Evolutionary conservation across 1,140 invertebrate genomes (phyloP), one percentile per base, ranked within the genome.

Genomic region (Vanessa tameamea): DNA sequence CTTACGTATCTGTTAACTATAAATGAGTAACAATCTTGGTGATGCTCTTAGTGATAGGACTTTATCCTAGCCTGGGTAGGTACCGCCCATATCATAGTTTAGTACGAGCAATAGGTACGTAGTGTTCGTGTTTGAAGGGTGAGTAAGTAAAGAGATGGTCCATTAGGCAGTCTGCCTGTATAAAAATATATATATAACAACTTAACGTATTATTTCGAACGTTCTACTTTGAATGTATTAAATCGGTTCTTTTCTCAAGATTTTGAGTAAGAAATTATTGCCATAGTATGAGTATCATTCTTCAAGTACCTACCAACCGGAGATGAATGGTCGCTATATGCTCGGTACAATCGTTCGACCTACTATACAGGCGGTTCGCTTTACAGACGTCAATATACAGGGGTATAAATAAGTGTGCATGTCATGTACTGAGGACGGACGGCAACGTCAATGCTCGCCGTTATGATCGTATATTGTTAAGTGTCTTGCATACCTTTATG

Each of bases 331-430:
- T 79, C 72, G 61, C 72, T 77, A 73, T 75, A 72, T 82, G 66
- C 37, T 53, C 61, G 23, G 80, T 87, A 84, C 86, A 88, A 90
- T 82, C 81, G 78, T 75, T 69, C 65, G 78, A 85, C 84, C 84
- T 88, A 85, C 87, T 88, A 88, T 89, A 82, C 77, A 79, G 83
- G 82, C 87, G 88, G 88, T 84, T 72, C 81, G 69, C 80, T 82
- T 89, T 91, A 64, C 68, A 76, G 77, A 84, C 85, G 84, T 88
- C 87, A 90, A 77, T 81, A 81, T 82, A 87, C 81, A 82, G 82
- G 78, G 73, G 80, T 86, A 88, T 90, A 90, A 90, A 88, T 90
- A 88, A 90, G 77, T 82, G 83, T 75, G 53, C 53, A 81, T 82
- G 85, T 86, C 87, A 87, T 86, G 87, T 87, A 84, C 65, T 71